Base-by-base conservation (phyloP, 2,113 vertebrate genomes). In the Pelvicachromis taeniatus region DNA sequence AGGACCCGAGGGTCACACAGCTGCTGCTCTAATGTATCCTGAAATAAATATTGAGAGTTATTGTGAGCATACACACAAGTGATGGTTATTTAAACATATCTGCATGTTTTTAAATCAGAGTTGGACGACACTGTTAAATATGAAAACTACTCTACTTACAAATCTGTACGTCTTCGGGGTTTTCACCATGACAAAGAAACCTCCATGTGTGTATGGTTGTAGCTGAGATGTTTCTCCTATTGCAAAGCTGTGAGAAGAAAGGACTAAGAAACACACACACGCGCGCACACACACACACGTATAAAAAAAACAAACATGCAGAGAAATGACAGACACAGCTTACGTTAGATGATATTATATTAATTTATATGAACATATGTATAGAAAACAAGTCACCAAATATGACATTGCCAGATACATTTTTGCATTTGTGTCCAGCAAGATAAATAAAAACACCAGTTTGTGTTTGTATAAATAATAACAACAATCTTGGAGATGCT, bases 241-340 rank as follows among this genome's bases (percentile, higher is more conserved):
- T 88, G 96, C 94, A 95, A 99, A 99, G 91, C 97, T 98, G 91
- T 98, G 96, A 23, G 98, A 97, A 77, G 98, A 98, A 68, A 98
- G 83, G 87, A 98, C 99, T 99, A 93, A 95, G 58, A 26, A 13
- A 33, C 42, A 45, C 42, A 12, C 5, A 45, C 13, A 42, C 40
- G 13, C 40, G 13, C 11, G 13, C 42, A 2, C 63, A 16, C 13
- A 13, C 33, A 3, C 2, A 31, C 14, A 50, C 4, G 5, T 13
- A 48, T 13, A 50, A 14, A 50, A 14, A 1, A 14, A 5, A 12
- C 9, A 78, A 4, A 86, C 4, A 83, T 4, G 50, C 35, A 54
- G 19, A 13, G 50, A 56, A 7, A 11, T 10, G n/a, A 63, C 14
- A 68, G n/a, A 54, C 12, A 54, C 14, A 3, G 2, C 3, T 81